phyloP scores from a whole-genome alignment of 2,797 vertebrate genomes.

The Malurus splendens region DNA sequence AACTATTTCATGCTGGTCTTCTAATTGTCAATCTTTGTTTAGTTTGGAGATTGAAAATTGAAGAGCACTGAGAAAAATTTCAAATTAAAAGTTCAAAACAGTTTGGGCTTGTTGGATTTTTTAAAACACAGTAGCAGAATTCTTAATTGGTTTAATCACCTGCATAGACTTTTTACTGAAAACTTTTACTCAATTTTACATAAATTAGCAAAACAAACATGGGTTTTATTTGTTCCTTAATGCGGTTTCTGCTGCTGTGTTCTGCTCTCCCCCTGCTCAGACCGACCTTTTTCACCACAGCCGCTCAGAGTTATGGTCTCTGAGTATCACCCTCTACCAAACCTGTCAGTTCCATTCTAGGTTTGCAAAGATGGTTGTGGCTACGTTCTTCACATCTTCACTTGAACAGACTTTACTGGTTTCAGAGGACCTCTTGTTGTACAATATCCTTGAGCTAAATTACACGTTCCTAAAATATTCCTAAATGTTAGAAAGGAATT shows the following conservation, averaged over 20 bases:
- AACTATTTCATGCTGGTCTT: background rate
- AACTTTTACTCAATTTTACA: background rate
- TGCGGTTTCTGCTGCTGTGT: background rate
- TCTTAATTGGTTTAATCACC: background rate
- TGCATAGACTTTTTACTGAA: background rate
- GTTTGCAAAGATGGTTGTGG: background rate
- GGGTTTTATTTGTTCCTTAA: background rate
- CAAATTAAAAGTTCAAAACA: background rate
- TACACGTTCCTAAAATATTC: background rate
- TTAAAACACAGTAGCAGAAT: background rate
- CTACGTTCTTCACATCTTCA: rapidly evolving
- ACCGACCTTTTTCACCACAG: background rate
- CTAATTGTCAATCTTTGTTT: background rate
- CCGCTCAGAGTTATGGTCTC: background rate
- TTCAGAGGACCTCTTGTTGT: background rate
- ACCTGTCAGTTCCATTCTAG: background rate
- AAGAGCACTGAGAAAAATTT: background rate
- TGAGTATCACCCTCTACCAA: background rate
- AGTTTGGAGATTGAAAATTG: background rate
- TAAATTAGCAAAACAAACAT: background rate
- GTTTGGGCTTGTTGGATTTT: background rate
- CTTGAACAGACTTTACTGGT: background rate
- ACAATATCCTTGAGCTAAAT: background rate
- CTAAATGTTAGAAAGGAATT: background rate
- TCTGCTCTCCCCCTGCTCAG: background rate